Evolutionary conservation across 2,888 invertebrate species (phyloP), one percentile per base, ranked within the genome.

Genomic region (Teleogryllus oceanicus): DNA sequence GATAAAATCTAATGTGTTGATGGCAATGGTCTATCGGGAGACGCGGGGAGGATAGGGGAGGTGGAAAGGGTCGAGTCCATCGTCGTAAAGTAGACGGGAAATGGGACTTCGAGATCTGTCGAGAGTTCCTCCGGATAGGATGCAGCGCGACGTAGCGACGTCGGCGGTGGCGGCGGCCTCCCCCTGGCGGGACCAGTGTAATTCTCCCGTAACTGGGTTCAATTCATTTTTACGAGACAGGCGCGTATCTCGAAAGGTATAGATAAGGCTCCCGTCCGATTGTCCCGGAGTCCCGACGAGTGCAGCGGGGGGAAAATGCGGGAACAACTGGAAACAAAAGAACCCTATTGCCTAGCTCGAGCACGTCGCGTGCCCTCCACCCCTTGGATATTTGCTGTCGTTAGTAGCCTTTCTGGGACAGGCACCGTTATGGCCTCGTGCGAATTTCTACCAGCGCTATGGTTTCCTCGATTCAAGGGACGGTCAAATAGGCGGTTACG

Each of bases 1-100:
- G 62, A 62, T 62, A 62, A 62, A 62, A 62, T 62, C 62, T 62
- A 62, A 62, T 62, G 62, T 62, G 62, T 62, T 62, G 62, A 62
- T 62, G 62, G 62, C 62, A n/a, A 13, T n/a, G 62, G 62, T 62
- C n/a, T 12, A 62, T 62, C 62, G 62, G 62, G 13, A 11, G 62
- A 8, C 12, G 62, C 62, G 11, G 62, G 62, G 62, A 62, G 62
- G 13, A 13, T 4, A 11, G 62, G 8, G 62, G n/a, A 12, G 62
- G 3, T 16, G n/a, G 13, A 13, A 62, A 10, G 62, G 62, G 62
- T 18, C 16, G n/a, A 62, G 62, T 62, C 62, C 62, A 62, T 62
- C 62, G 16, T 62, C 62, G n/a, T 62, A 62, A 62, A 62, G 62
- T 18, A 62, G 62, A 62, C 62, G 62, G 62, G 62, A 13, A 62